A percentile compares a stretch with the other conserved stretches of the same genome.
Conservation (phyloP, 37 sponge, comb jelly and placozoan species). For the Ephydatia muelleri region DNA sequence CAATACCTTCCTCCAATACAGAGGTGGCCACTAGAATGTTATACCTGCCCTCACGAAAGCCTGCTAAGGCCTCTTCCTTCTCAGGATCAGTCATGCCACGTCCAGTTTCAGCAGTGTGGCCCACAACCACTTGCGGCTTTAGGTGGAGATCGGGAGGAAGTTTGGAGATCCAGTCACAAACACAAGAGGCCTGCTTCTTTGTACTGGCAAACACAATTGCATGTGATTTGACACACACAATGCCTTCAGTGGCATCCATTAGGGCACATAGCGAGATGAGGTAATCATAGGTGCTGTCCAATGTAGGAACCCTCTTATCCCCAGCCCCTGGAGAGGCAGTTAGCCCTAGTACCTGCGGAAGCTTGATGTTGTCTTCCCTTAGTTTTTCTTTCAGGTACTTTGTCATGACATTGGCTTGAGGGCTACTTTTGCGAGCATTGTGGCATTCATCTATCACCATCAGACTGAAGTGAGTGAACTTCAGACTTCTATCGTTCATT, state of each 20-base stretch:
- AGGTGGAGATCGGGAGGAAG: too few relatives aligned
- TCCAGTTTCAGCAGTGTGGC: constrained; percentile 32
- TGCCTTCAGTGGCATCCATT: constrained; percentile 72
- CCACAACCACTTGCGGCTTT: constrained; percentile 13
- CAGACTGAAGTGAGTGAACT: constrained; percentile 46
- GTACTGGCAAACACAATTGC: constrained; percentile 28
- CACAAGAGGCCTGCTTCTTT: constrained; percentile 7
- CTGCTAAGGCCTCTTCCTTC: constrained; percentile 48
- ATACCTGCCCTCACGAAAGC: constrained; percentile 50
- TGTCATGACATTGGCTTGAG: constrained; percentile 61
- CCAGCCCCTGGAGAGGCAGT: constrained; percentile 85
- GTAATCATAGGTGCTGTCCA: constrained; percentile 1
- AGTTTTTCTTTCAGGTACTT: constrained; percentile 51
- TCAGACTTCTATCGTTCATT: not conserved
- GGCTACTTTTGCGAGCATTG: constrained; percentile 53
- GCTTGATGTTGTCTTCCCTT: not conserved
- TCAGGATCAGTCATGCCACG: constrained; percentile 47
- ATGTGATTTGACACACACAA: constrained; percentile 36
- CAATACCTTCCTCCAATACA: constrained; percentile 76
- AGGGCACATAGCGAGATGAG: constrained; percentile 59
- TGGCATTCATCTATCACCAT: constrained; percentile 94
- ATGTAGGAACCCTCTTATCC: not conserved
- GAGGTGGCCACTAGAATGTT: constrained; percentile 81
- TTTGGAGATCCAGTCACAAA: too few relatives aligned
- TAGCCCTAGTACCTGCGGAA: constrained; percentile 70